Conservation (phyloP, 2,888 invertebrate genomes). For the Polyommatus iphigenia region DNA sequence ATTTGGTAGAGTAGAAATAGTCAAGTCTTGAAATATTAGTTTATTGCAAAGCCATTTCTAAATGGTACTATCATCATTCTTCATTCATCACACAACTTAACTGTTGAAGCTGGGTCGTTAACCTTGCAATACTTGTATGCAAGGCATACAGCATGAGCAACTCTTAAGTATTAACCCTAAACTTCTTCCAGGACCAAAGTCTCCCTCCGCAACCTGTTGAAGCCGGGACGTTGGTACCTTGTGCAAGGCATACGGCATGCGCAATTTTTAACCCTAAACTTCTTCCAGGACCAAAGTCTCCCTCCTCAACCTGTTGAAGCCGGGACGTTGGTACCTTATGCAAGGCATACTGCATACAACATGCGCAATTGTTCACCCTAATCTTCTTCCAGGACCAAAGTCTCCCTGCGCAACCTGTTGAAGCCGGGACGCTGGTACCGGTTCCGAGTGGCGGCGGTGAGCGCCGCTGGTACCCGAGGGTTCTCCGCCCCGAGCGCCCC, state of each 20-base stretch:
- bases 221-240: slow-evolving; percentile 83
- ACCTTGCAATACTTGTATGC: slow-evolving; percentile 79
- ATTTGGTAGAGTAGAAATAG: no score
- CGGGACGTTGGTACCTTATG: slow-evolving; percentile 84
- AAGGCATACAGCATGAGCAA: no score
- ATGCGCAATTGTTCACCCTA: neutral
- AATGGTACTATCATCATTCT: no score
- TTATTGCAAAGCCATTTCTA: no score
- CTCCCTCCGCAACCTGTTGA: slow-evolving; percentile 77
- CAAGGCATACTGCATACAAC: no score
- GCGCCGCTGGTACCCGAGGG: slow-evolving; percentile 85
- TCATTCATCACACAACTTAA: no score
- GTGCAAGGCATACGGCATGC: slow-evolving; percentile 54
- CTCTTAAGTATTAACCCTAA: neutral
- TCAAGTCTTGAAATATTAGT: no score
- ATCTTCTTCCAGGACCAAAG: slow-evolving; percentile 63
- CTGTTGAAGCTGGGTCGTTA: slow-evolving; percentile 81
- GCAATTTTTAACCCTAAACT: neutral
- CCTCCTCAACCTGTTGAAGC: slow-evolving; percentile 79
- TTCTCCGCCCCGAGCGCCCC: slow-evolving; percentile 82
- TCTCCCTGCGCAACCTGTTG: slow-evolving; percentile 76
- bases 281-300: slow-evolving; percentile 70
- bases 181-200: slow-evolving; percentile 66
- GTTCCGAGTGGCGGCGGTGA: slow-evolving; percentile 88
- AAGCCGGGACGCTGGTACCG: slow-evolving; percentile 89